phyloP scores from a whole-genome alignment of 2,888 invertebrate genomes.

The Alviniconcha strummeri region DNA sequence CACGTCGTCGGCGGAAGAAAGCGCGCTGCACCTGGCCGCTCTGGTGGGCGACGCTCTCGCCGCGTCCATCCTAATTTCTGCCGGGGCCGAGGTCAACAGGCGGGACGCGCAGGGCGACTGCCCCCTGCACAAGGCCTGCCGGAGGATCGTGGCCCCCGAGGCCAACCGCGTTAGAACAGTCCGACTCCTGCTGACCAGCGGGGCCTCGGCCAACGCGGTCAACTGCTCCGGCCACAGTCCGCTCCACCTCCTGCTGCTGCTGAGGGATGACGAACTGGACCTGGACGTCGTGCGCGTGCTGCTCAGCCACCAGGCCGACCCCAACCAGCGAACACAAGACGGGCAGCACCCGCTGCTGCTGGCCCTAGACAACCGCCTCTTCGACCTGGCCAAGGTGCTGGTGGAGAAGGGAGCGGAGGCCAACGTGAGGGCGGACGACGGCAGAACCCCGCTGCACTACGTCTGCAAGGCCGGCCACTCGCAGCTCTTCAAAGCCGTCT shows the following conservation, averaged over 20 bases:
- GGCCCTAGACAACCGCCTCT: not conserved
- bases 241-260: slow-evolving; percentile 32
- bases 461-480: slow-evolving; percentile 32
- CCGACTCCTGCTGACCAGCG: slow-evolving; percentile 45
- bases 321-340: slow-evolving; percentile 30
- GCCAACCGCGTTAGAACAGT: slow-evolving; percentile 21
- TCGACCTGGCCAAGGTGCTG: slow-evolving; percentile 29
- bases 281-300: slow-evolving; percentile 28
- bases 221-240: slow-evolving; percentile 56
- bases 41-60: slow-evolving; percentile 31
- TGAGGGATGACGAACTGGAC: slow-evolving; percentile 44
- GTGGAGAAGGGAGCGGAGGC: slow-evolving; percentile 50
- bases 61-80: slow-evolving; percentile 25
- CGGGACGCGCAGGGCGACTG: slow-evolving; percentile 23
- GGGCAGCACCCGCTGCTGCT: slow-evolving; percentile 16
- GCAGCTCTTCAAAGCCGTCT: slow-evolving; percentile 15
- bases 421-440: slow-evolving; percentile 56
- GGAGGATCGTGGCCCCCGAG: slow-evolving; percentile 28
- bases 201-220: slow-evolving; percentile 52
- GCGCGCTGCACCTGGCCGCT: slow-evolving; percentile 31
- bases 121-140: slow-evolving; percentile 31
- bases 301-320: slow-evolving; percentile 29
- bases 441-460: slow-evolving; percentile 40
- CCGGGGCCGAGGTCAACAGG: slow-evolving; percentile 24
- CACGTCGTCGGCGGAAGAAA: slow-evolving; percentile 18